Evolutionary conservation across 2,888 invertebrate species (phyloP), one percentile per base, ranked within the genome.

Genomic region (Laothoe populi): DNA sequence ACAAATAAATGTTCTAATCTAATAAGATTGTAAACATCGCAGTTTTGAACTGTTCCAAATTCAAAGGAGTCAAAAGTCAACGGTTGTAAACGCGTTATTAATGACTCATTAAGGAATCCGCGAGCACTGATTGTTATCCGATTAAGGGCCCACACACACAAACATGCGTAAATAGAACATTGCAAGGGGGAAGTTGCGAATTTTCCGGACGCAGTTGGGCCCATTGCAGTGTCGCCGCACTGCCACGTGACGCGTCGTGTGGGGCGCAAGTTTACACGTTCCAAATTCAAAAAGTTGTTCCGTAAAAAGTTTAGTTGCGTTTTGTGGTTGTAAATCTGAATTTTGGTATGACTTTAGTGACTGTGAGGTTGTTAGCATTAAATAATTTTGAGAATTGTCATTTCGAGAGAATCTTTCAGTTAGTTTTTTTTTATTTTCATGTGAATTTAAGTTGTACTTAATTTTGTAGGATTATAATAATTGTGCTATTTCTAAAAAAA

Each of bases 161-260:
- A 53, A 64, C 60, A 57, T 8, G 60, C 59, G 64, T 63, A 65
- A 65, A 68, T 64, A 64, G 60, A 66, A 63, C 38, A 61, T 77
- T 77, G 78, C 79, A 80, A 83, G 81, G 88, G 88, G 86, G 82
- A 77, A 72, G 64, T 79, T 70, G 84, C 82, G 84, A 86, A 84
- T 88, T 90, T 90, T 84, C 88, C 83, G 81, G 79, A 31, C 19
- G 53, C 53, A 35, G 80, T 88, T 19, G 79, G 78, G 81, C 82
- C 80, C 44, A 67, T 80, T 88, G 87, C 85, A 83, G 66, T 84
- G 83, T 83, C 82, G 78, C 87, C 82, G 82, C 91, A 92, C 86
- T 87, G 88, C 73, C 86, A 90, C 86, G 87, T 87, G 86, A 77
- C 84, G 77, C 85, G 89, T 75, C 90, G 90, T 86, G 88, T 78